Conservation (phyloP, 2,113 vertebrate species). For the Ondatra zibethicus region DNA sequence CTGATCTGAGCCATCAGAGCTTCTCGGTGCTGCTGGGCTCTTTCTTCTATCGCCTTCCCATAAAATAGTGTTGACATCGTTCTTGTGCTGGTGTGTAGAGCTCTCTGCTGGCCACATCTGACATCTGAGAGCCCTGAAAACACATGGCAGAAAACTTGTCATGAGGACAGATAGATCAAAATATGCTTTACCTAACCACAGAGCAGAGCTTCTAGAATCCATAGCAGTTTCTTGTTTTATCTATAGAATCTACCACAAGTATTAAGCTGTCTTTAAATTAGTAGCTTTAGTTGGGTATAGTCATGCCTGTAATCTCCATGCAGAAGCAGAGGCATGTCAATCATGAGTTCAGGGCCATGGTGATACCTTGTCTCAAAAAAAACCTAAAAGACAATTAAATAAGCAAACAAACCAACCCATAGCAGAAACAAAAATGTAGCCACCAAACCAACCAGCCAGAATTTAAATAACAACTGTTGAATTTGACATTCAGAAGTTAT, state of each 20-base stretch:
- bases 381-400: neutral
- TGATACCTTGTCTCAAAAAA: neutral
- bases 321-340: neutral
- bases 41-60: conserved; percentile 85
- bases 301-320: neutral
- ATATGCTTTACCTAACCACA: conserved; percentile 27
- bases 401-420: neutral
- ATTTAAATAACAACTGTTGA: neutral
- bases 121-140: conserved; percentile 85
- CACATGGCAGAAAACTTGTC: conserved; percentile 59
- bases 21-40: conserved; percentile 86
- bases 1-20: conserved; percentile 90
- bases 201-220: conserved; percentile 32
- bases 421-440: neutral
- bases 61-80: conserved; percentile 87
- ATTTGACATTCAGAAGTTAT: no score
- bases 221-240: no score
- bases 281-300: neutral
- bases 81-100: conserved; percentile 89
- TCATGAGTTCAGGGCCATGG: neutral
- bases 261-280: conserved; percentile 51
- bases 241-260: no score
- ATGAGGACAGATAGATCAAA: neutral
- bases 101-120: conserved; percentile 88
- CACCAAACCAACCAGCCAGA: neutral